These are phyloP conservation scores for Trichacis sp. DNA, from an alignment of 2,888 invertebrate species.

Conservation along the genomic window DNA sequence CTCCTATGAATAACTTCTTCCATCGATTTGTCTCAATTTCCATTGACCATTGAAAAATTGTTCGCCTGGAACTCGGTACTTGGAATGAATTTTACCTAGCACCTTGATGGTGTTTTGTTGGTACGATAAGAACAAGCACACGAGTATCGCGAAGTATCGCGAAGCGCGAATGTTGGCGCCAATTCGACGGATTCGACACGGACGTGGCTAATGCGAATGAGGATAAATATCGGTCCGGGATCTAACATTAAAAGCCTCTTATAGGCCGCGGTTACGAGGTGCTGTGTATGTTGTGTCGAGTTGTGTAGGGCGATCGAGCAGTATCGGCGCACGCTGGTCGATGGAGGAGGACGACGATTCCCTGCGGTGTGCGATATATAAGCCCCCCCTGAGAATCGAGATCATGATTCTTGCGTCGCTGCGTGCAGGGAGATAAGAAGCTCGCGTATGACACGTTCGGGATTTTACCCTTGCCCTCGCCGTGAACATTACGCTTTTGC, in stretches of 20 bases:
- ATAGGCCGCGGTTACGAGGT: constrained; percentile 57
- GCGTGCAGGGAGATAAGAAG: constrained; percentile 56
- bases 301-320: constrained; percentile 21
- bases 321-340: constrained; percentile 32
- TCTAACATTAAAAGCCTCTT: constrained; percentile 68
- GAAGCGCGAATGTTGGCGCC: constrained; percentile 21
- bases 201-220: constrained; percentile 53
- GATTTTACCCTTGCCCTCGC: constrained; percentile 22
- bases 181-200: constrained; percentile 46
- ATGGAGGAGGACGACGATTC: no score
- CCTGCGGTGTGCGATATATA: no score
- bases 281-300: no score
- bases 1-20: no score
- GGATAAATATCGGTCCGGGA: constrained; percentile 60
- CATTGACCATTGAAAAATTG: no score
- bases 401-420: constrained; percentile 43
- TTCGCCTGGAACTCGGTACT: no score
- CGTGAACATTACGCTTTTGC: constrained; percentile 44
- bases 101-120: no score
- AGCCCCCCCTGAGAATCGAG: no score
- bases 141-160: no score
- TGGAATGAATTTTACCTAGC: no score
- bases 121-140: no score
- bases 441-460: constrained; percentile 61
- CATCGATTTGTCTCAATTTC: no score